phyloP scores from a whole-genome alignment of 1,140 invertebrate species.

The Armadillidium nasatum region DNA sequence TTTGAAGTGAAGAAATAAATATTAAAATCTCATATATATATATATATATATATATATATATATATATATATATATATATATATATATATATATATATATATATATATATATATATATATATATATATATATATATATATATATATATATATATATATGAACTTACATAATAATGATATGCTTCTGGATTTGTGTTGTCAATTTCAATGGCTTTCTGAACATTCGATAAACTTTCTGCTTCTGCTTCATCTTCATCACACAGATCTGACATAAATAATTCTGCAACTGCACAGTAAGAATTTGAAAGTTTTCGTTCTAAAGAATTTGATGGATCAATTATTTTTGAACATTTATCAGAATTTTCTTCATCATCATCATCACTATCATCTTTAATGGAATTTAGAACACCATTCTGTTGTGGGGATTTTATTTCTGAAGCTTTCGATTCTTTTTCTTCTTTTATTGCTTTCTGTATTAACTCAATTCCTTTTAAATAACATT shows the following conservation, averaged over 20 bases:
- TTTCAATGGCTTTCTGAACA: conserved; percentile 13
- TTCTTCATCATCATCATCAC: neutral
- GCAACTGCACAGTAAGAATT: conserved; percentile 24
- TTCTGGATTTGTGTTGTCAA: conserved; percentile 24
- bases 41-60: neutral
- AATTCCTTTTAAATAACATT: conserved; percentile 23
- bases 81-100: neutral
- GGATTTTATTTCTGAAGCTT: neutral
- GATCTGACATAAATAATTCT: conserved; percentile 27
- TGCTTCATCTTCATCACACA: conserved; percentile 25
- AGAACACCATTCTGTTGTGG: neutral
- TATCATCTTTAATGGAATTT: neutral
- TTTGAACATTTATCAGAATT: neutral
- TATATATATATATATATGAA: neutral
- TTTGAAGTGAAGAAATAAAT: neutral
- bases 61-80: neutral
- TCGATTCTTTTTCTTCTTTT: neutral
- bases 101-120: neutral
- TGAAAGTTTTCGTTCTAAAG: conserved; percentile 20
- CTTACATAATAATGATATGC: conserved; percentile 5
- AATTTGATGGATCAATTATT: neutral
- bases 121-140: neutral
- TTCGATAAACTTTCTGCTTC: conserved; percentile 20
- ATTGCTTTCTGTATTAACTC: conserved; percentile 12
- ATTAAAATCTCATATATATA: too few species aligned